Evolutionary conservation across 2,113 vertebrate species (phyloP).

Genomic region (Beaufortia kweichowensis): DNA sequence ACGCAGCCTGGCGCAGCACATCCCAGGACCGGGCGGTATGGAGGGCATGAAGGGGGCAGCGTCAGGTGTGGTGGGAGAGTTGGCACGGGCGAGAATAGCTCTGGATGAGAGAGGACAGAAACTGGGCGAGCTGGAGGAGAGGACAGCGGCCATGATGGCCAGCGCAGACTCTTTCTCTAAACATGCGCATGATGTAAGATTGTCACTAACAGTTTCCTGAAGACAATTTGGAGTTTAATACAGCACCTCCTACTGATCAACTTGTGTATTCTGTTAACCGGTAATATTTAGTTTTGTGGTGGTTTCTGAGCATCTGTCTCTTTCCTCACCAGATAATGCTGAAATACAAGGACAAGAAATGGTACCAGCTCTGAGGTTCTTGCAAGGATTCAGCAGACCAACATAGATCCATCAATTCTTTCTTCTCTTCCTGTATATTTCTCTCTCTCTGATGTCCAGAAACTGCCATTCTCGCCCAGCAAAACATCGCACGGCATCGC

Average conservation of each 20-base stretch:
- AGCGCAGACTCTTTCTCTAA: slow-evolving; percentile 97
- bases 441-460: slow-evolving; percentile 48
- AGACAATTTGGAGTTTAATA: neutral
- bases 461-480: slow-evolving; percentile 74
- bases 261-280: neutral
- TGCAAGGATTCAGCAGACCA: slow-evolving; percentile 56
- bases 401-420: slow-evolving; percentile 45
- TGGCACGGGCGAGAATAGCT: slow-evolving; percentile 90
- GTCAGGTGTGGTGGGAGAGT: slow-evolving; percentile 91
- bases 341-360: slow-evolving; percentile 99
- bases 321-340: slow-evolving; percentile 86
- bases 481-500: slow-evolving; percentile 82
- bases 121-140: slow-evolving; percentile 93
- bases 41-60: slow-evolving; percentile 98
- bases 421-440: slow-evolving; percentile 55
- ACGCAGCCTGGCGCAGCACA: slow-evolving; percentile 93
- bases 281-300: neutral
- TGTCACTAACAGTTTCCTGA: neutral
- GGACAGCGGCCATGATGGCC: slow-evolving; percentile 93
- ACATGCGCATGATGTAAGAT: slow-evolving; percentile 89
- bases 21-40: slow-evolving; percentile 93
- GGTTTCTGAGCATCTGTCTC: neutral
- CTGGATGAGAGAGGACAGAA: slow-evolving; percentile 97
- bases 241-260: no score
- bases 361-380: slow-evolving; percentile 96